Evolutionary conservation across 2,113 vertebrate genomes (phyloP).

Genomic region (Nipponia nippon): DNA sequence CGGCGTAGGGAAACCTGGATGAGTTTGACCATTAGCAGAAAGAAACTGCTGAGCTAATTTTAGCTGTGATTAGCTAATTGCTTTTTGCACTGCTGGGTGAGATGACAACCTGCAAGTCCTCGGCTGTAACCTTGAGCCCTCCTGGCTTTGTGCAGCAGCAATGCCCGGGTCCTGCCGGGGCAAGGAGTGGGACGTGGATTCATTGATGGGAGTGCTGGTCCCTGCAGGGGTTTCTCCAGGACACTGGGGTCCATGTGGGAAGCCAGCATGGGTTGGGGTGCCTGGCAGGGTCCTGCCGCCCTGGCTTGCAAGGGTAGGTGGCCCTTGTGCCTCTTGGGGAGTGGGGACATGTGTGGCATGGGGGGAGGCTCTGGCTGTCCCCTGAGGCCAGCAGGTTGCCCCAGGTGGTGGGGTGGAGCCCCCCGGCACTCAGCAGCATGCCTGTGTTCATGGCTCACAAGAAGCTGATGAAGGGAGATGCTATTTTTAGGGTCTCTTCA

Average conservation of each 20-base stretch:
- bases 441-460: not conserved
- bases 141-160: accelerated
- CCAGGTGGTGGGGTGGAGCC: too few relatives aligned
- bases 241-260: accelerated
- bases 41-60: conserved; percentile 61
- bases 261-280: not conserved
- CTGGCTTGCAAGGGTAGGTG: accelerated
- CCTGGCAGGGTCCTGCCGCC: not conserved
- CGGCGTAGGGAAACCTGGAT: conserved; percentile 7
- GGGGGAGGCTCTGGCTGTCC: not conserved
- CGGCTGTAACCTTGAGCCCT: conserved; percentile 44
- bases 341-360: accelerated
- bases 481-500: not conserved
- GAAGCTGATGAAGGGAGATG: not conserved
- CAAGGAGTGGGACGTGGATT: accelerated
- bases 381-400: not conserved
- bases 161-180: not conserved
- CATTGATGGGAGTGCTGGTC: accelerated
- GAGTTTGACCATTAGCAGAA: conserved; percentile 50
- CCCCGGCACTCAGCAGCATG: not conserved
- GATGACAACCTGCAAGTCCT: not conserved
- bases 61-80: conserved; percentile 48
- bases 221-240: not conserved
- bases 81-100: conserved; percentile 3
- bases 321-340: not conserved